Evolutionary conservation across 2,797 vertebrate genomes (phyloP).

Genomic region (Pterois miles): DNA sequence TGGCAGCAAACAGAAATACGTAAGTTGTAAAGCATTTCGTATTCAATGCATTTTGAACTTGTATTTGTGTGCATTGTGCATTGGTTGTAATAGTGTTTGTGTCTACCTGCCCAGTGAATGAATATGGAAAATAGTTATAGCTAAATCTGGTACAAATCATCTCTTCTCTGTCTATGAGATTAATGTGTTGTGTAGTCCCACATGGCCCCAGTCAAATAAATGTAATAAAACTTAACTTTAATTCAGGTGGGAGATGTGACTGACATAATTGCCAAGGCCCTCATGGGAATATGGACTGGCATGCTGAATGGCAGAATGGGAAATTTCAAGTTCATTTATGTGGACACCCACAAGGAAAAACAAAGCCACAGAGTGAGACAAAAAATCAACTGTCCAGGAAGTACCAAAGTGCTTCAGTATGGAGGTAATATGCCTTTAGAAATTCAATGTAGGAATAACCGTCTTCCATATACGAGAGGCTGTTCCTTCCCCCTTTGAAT

Average conservation of each 20-base stretch:
- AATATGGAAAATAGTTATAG: not conserved
- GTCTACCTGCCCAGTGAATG: not conserved
- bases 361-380: slow-evolving; percentile 76
- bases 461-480: not conserved
- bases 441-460: not conserved
- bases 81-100: not conserved
- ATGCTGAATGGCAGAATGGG: slow-evolving; percentile 91
- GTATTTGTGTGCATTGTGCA: not conserved
- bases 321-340: slow-evolving; percentile 97
- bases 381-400: slow-evolving; percentile 85
- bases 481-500: not conserved
- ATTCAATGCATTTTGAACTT: not conserved
- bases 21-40: not conserved
- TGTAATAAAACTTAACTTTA: not conserved
- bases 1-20: not conserved
- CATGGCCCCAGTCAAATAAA: not conserved
- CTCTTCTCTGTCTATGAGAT: not conserved
- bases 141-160: not conserved
- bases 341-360: slow-evolving; percentile 90
- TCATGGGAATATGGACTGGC: slow-evolving; percentile 97
- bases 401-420: slow-evolving; percentile 86
- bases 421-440: slow-evolving; percentile 80
- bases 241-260: slow-evolving; percentile 93
- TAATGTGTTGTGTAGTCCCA: not conserved
- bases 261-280: slow-evolving; percentile 92